Base-by-base conservation (phyloP, 2,797 vertebrate genomes). In the Thripadectes ignobilis region DNA sequence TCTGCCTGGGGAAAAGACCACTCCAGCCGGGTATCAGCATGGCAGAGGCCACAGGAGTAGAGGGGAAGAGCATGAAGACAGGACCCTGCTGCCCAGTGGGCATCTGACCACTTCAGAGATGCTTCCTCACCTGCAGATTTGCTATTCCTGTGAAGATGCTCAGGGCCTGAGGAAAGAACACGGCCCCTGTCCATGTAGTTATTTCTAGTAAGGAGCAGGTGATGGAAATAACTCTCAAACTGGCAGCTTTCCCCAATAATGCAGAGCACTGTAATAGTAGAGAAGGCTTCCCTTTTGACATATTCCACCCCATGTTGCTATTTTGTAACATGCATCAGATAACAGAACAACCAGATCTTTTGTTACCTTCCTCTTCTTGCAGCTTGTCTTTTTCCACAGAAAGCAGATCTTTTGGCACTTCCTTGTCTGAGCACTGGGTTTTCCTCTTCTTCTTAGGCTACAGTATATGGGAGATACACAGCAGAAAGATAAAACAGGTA, bases 401-500 rank as follows among this genome's bases (percentile, higher is more conserved):
- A 69, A 90, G 83, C 9, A 71, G 63, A 41, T 95, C 80, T 84
- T 95, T 88, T 6, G 51, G 52, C 23, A 78, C 51, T 15, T 90
- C 80, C 43, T 88, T 95, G 55, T 88, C 93, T 26, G 48, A 86
- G 34, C 90, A 84, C 48, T 93, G 94, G 43, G 69, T 67, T 67
- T 95, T 97, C 55, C 68, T 95, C 77, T 94, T 95, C 74, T 95
- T 97, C 85, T 94, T 96, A 81, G 93, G 62, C 96, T 95, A n/a
- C 23, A 67, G 45, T 20, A 74, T 4, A 52, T 7, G 46, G 22
- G 65, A 89, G 32, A 75, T 23, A 67, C 4, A 62, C 7, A 68
- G 29, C 32, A 81, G 54, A 75, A 78, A 34, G 27, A 51, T 34
- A 71, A 49, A 92, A 15, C 15, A 72, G 34, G 5, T 20, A 46